A percentile compares a stretch with the other conserved stretches of the same genome.
Evolutionary conservation across 2,797 vertebrate species (phyloP).

Genomic region (Rhabdomys pumilio): DNA sequence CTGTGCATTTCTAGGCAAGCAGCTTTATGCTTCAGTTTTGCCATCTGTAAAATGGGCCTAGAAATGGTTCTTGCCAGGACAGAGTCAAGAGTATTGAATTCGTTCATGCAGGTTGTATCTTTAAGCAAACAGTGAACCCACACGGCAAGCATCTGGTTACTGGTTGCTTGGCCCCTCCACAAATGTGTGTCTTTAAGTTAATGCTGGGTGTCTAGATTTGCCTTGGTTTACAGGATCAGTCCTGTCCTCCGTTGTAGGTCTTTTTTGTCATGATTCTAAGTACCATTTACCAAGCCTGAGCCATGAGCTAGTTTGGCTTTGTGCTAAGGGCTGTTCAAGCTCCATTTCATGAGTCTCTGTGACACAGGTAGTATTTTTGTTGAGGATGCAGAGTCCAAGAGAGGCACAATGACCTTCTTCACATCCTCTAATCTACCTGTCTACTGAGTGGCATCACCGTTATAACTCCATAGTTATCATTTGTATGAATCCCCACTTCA

Average conservation of each 20-base stretch:
- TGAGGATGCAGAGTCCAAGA: not conserved
- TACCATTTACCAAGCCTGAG: not conserved
- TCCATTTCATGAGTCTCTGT: not conserved
- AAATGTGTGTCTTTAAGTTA: not conserved
- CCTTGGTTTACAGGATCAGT: not conserved
- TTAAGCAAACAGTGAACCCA: too few species aligned
- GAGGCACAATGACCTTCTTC: not conserved
- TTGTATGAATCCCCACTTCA: not conserved
- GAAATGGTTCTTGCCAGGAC: not conserved
- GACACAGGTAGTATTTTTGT: not conserved
- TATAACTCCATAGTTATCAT: not conserved
- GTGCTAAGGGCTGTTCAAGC: not conserved
- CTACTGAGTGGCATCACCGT: not conserved
- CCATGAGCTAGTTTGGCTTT: too few species aligned
- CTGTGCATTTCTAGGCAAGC: not conserved
- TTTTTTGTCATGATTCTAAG: not conserved
- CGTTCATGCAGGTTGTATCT: not conserved
- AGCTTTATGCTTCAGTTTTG: not conserved
- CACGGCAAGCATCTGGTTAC: not conserved
- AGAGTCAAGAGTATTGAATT: not conserved
- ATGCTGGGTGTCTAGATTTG: not conserved
- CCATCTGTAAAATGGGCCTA: slow-evolving; percentile 13
- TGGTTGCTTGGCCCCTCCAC: not conserved
- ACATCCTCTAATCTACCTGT: not conserved
- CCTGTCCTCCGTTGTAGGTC: too few species aligned